phyloP scores from a whole-genome alignment of 2,888 invertebrate genomes.

The Sialis fuliginosa region DNA sequence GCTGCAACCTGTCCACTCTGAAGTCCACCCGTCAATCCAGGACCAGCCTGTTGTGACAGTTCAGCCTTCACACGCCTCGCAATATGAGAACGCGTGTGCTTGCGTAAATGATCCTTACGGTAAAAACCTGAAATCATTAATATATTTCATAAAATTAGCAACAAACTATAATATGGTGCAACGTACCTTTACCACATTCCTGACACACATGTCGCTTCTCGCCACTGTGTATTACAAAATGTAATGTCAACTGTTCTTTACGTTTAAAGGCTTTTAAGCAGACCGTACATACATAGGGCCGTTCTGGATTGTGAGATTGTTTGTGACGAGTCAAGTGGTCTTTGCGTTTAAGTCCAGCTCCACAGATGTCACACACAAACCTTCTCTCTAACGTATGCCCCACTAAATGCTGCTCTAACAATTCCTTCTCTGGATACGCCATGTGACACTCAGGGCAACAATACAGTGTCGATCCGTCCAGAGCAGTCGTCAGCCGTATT shows the following conservation, averaged over 20 bases:
- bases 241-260: conserved; percentile 74
- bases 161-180: background rate
- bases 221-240: conserved; percentile 80
- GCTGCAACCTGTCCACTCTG: conserved; percentile 21
- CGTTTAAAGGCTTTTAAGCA: conserved; percentile 78
- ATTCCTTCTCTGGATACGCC: conserved; percentile 72
- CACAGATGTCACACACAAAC: conserved; percentile 79
- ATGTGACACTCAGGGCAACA: conserved; percentile 81
- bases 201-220: conserved; percentile 75
- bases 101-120: conserved; percentile 71
- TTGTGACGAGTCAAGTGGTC: conserved; percentile 77
- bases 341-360: conserved; percentile 71
- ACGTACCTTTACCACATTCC: conserved; percentile 65
- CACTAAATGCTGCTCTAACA: conserved; percentile 70
- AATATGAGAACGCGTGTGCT: conserved; percentile 71
- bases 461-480: conserved; percentile 69
- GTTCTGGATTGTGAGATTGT: conserved; percentile 74
- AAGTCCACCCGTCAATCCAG: conserved; percentile 14
- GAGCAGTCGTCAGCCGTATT: conserved; percentile 59
- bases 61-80: conserved; percentile 72
- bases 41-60: conserved; percentile 46
- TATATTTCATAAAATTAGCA: background rate
- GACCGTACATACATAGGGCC: conserved; percentile 75
- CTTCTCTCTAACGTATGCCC: conserved; percentile 72
- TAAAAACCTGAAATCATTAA: conserved; percentile 43